These are phyloP conservation scores for Drosophila repletoides DNA, from an alignment of 1,140 invertebrate genomes.

Conservation along the genomic window DNA sequence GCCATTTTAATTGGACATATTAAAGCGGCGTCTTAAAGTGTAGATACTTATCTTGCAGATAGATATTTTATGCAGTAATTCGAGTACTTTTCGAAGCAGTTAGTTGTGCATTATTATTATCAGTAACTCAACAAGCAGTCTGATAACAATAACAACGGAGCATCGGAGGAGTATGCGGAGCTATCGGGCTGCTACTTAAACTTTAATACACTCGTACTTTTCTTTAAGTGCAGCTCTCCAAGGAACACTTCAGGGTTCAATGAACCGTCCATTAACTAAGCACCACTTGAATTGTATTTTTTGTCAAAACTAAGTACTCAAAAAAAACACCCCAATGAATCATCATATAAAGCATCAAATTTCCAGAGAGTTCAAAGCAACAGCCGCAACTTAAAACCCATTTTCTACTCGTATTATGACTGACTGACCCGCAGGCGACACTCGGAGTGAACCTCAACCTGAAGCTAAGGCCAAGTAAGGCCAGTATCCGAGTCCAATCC, in stretches of 20 bases:
- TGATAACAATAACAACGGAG: too few species aligned
- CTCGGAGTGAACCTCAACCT: slow-evolving; percentile 11
- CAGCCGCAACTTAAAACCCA: slow-evolving; percentile 54
- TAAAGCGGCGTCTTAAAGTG: too few species aligned
- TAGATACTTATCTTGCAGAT: too few species aligned
- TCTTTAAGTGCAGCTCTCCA: slow-evolving; percentile 8
- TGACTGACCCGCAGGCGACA: slow-evolving; percentile 64
- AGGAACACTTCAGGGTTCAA: slow-evolving; percentile 26
- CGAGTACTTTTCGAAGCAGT: too few species aligned
- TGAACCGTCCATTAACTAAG: slow-evolving; percentile 22
- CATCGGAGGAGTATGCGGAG: too few species aligned
- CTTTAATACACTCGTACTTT: not conserved
- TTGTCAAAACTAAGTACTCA: slow-evolving; percentile 20
- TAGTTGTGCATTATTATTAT: too few species aligned
- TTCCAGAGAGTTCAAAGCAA: slow-evolving; percentile 35
- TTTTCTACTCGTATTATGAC: slow-evolving; percentile 51
- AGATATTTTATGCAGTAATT: too few species aligned
- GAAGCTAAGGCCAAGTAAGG: slow-evolving; percentile 31
- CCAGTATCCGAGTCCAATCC: slow-evolving; percentile 71
- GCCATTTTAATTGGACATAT: too few species aligned
- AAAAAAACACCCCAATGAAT: slow-evolving; percentile 7
- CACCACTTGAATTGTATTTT: slow-evolving; percentile 37
- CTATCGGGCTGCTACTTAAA: slow-evolving; percentile 10
- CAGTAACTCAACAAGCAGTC: not conserved
- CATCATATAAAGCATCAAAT: slow-evolving; percentile 33